A percentile compares a stretch with the other conserved stretches of the same genome.
phyloP scores from a whole-genome alignment of 2,113 vertebrate genomes.

The Entosphenus tridentatus region DNA sequence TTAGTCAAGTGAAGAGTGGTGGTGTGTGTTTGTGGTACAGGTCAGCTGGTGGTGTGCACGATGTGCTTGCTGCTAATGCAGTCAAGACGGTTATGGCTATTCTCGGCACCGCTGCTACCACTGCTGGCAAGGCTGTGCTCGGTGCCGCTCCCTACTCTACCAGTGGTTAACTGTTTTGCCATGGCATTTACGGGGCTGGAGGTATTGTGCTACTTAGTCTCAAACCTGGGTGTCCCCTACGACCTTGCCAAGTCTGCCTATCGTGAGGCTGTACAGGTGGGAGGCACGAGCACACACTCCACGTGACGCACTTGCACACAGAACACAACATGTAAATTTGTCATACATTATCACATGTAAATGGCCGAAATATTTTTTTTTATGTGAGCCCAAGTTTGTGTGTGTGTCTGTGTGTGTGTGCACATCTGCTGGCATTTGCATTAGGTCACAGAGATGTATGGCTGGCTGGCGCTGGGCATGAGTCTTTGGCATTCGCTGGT shows the following conservation, averaged over 20 bases:
- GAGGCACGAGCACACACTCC: no score
- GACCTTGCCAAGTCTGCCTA: conserved; percentile 23
- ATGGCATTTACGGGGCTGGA: conserved; percentile 20
- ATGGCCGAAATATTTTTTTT: no score
- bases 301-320: no score
- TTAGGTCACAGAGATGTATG: conserved; percentile 30
- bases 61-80: conserved; percentile 43
- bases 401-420: not conserved
- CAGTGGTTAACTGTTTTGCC: conserved; percentile 22
- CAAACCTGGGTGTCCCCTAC: conserved; percentile 29
- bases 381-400: not conserved
- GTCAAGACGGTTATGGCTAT: conserved; percentile 36
- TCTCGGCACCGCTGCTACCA: conserved; percentile 34
- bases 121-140: conserved; percentile 27
- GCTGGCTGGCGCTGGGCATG: conserved; percentile 29
- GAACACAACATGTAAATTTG: no score
- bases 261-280: conserved; percentile 29
- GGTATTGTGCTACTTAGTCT: conserved; percentile 21
- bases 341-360: no score
- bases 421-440: not conserved
- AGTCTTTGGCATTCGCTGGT: conserved; percentile 47
- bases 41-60: conserved; percentile 34
- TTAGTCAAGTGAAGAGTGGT: no score
- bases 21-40: conserved; percentile 15
- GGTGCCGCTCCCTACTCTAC: conserved; percentile 17